Conservation (phyloP, 2,888 invertebrate genomes). For the Aspidiotus destructor region DNA sequence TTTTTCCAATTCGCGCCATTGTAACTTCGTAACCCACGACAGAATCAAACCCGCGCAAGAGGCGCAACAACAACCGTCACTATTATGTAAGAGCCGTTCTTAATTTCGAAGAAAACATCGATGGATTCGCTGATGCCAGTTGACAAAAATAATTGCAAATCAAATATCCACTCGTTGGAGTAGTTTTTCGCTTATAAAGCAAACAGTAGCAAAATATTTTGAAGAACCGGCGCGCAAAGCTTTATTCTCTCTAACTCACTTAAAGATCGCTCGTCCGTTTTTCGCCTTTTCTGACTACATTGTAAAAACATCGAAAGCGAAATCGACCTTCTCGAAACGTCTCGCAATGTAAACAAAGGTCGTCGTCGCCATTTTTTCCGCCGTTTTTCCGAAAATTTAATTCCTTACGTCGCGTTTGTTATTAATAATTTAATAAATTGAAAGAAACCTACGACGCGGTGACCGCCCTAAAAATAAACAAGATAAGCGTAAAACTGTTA, state of each 20-base stretch:
- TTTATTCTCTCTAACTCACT: constrained; percentile 23
- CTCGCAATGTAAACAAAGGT: constrained; percentile 26
- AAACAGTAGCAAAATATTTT: constrained; percentile 20
- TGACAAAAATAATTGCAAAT: constrained; percentile 7
- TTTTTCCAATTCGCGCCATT: no score
- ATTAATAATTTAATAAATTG: constrained; percentile 31
- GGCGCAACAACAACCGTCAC: no score
- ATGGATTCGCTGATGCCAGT: no score
- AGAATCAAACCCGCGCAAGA: no score
- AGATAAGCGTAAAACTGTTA: constrained; percentile 15
- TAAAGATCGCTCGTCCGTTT: neutral
- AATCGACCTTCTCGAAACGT: constrained; percentile 14
- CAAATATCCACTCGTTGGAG: constrained; percentile 21
- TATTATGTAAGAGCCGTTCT: no score
- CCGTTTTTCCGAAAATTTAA: constrained; percentile 18
- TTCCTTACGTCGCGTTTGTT: constrained; percentile 21
- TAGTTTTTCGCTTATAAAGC: constrained; percentile 26
- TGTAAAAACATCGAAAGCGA: constrained; percentile 20
- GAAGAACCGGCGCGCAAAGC: constrained; percentile 2
- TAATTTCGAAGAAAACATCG: no score
- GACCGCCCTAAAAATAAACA: constrained; percentile 31
- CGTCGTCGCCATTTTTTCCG: constrained; percentile 15
- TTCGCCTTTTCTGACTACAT: constrained; percentile 20
- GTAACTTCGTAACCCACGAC: no score
- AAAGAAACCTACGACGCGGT: constrained; percentile 12